A percentile compares a stretch with the other conserved stretches of the same genome.
Conservation (phyloP, 2,113 vertebrate genomes). For the Hemiscyllium ocellatum region DNA sequence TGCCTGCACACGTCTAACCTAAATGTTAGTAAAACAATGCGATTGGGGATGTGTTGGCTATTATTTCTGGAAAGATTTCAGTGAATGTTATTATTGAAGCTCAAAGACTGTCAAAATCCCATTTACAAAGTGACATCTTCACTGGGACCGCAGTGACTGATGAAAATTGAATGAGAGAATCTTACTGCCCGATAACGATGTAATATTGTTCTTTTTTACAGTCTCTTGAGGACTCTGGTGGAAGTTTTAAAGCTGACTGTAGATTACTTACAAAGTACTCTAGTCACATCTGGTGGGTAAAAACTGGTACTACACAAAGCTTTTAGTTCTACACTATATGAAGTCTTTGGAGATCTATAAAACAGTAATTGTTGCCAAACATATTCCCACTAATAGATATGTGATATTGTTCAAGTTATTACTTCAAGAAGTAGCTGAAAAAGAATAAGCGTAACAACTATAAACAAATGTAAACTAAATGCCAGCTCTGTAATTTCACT, state of each 20-base stretch:
- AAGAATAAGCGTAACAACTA: background rate
- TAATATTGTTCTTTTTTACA: background rate
- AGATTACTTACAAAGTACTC: conserved; percentile 20
- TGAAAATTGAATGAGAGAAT: conserved; percentile 19
- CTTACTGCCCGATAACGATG: conserved; percentile 9
- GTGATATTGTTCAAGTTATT: background rate
- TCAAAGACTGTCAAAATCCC: conserved; percentile 26
- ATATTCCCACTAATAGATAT: background rate
- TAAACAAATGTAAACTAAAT: background rate
- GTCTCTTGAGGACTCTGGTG: background rate
- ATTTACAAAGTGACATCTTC: conserved; percentile 36
- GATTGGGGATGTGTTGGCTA: conserved; percentile 6
- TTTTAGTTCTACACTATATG: background rate
- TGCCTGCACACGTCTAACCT: conserved; percentile 26
- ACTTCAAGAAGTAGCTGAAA: background rate
- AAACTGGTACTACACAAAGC: conserved; percentile 29
- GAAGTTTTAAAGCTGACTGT: background rate
- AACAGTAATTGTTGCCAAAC: background rate
- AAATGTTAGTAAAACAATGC: conserved; percentile 6
- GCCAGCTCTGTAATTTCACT: background rate
- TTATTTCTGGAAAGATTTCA: conserved; percentile 19
- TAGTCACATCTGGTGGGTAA: conserved; percentile 34
- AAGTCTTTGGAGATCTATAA: conserved; percentile 3
- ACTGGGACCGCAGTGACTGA: background rate
- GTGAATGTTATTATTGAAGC: conserved; percentile 31